Conservation (phyloP, 2,888 invertebrate species). For the Sesia bembeciformis region DNA sequence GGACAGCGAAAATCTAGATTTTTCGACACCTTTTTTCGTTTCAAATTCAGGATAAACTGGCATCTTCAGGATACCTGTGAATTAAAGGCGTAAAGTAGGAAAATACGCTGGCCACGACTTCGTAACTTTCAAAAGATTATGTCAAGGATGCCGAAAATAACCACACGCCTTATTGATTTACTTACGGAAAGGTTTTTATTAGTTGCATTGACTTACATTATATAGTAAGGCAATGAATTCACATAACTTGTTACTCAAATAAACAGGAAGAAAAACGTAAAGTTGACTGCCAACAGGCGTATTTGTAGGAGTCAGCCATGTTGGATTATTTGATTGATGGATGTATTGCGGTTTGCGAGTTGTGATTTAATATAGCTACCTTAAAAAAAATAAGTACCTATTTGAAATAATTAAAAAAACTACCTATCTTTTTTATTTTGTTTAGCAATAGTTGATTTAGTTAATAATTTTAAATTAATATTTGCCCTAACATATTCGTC, state of each 20-base stretch:
- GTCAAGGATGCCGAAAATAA: constrained; percentile 44
- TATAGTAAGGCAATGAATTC: constrained; percentile 49
- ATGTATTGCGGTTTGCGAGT: constrained; percentile 10
- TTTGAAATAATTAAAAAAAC: neutral
- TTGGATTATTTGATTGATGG: constrained; percentile 42
- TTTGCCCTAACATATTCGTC: neutral
- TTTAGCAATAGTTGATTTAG: neutral
- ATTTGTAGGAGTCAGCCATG: constrained; percentile 52
- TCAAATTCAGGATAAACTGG: constrained; percentile 63
- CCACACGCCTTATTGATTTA: constrained; percentile 18
- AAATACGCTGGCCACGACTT: constrained; percentile 9
- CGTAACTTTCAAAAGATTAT: constrained; percentile 45
- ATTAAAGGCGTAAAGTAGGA: constrained; percentile 8
- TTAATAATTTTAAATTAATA: neutral
- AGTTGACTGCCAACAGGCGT: constrained; percentile 40
- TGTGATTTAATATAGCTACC: neutral
- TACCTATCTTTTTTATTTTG: neutral
- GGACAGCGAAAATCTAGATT: constrained; percentile 57
- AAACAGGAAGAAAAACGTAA: constrained; percentile 31
- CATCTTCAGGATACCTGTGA: constrained; percentile 72
- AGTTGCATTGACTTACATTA: constrained; percentile 61
- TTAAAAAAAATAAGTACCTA: neutral
- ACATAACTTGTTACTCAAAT: constrained; percentile 26
- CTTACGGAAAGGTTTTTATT: constrained; percentile 54
- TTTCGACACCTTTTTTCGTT: constrained; percentile 60